phyloP scores from a whole-genome alignment of 2,797 vertebrate genomes.

The Sebastes ruberrimus region DNA sequence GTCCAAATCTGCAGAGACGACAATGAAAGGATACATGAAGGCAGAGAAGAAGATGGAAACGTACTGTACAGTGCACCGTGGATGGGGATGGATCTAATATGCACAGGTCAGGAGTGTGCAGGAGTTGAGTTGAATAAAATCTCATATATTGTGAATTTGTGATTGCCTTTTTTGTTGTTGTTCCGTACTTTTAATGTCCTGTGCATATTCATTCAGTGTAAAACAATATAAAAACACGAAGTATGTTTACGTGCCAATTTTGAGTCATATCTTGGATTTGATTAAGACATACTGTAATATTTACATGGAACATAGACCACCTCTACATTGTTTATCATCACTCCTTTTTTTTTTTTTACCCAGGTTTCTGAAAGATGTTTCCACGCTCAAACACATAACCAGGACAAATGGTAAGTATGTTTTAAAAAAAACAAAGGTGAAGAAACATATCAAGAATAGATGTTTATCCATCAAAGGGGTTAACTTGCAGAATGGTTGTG shows the following conservation, averaged over 20 bases:
- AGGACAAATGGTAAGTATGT: too few species aligned
- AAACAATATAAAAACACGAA: background rate
- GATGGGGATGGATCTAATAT: background rate
- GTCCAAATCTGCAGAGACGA: slow-evolving; percentile 87
- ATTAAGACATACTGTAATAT: too few species aligned
- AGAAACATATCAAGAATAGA: rapidly evolving
- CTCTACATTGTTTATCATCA: background rate
- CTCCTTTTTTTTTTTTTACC: background rate
- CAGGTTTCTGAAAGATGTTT: too few species aligned
- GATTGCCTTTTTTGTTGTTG: background rate
- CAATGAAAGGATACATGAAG: slow-evolving; percentile 18
- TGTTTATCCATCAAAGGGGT: too few species aligned
- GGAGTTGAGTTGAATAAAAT: background rate
- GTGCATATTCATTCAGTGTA: background rate
- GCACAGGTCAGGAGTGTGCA: background rate
- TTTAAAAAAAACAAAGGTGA: too few species aligned
- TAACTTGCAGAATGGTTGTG: too few species aligned
- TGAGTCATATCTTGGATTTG: background rate
- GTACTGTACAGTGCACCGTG: background rate
- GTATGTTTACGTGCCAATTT: background rate
- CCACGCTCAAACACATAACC: too few species aligned
- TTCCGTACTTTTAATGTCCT: background rate
- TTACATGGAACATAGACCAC: background rate
- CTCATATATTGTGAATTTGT: background rate
- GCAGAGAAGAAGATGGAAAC: background rate